Evolutionary conservation across 2,888 invertebrate species (phyloP), one percentile per base, ranked within the genome.

Genomic region (Napeogenes sylphis): DNA sequence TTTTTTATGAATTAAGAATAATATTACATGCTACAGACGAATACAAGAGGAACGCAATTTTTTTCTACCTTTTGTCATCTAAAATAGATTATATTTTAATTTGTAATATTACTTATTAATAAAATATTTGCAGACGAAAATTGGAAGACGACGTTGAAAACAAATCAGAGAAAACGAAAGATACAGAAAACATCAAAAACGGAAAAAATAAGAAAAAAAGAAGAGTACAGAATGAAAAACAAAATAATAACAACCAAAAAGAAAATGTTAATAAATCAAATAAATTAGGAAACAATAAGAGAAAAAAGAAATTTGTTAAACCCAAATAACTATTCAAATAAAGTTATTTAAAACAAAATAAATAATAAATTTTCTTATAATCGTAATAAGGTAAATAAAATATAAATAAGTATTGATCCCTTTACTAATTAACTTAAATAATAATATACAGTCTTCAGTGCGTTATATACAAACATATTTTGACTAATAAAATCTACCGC

Each of bases 381-480:
- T 75, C 71, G 70, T 13, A 32, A 8, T 38, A 38, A 42, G 42
- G 55, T 60, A 51, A 51, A 38, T 55, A 55, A 61, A 51, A 56
- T 53, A 53, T 14, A 45, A 8, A 14, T 33, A 46, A 46, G 32
- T 21, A 59, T 54, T 60, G 61, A 68, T 62, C 62, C 59, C 35
- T 73, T 72, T 70, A 71, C 64, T 70, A 65, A 57, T 61, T 56
- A 21, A 67, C 63, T 66, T 68, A 66, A 68, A 72, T 66, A 71
- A 86, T 87, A 87, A 88, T 88, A 87, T 87, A 90, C 89, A 90
- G 89, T 90, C 89, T 89, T 90, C 75, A 72, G 74, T 75, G 77
- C 76, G 71, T 72, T 81, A 83, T 84, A 70, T 65, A 71, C 70
- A 71, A 65, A 70, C 63, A 66, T 63, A 63, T 32, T 46, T 55